Evolutionary conservation across 2,888 invertebrate genomes (phyloP).

Genomic region (Meteorus colon): DNA sequence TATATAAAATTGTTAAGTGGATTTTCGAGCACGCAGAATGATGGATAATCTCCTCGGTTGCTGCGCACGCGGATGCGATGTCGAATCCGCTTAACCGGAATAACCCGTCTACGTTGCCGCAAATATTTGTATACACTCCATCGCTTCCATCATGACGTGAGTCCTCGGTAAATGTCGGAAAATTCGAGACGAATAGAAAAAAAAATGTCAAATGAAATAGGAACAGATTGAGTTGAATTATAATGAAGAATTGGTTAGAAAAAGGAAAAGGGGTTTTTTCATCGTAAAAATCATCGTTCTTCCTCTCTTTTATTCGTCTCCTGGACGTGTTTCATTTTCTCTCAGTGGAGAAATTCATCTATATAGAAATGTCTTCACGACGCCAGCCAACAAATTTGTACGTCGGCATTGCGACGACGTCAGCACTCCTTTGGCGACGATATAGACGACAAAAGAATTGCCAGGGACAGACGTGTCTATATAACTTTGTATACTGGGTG

Average conservation of each 20-base stretch:
- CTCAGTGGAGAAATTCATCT: constrained; percentile 3
- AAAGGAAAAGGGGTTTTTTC: not conserved
- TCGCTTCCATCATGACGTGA: constrained; percentile 1
- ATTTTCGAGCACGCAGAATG: constrained; percentile 16
- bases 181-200: constrained; percentile 25
- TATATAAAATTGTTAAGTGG: not conserved
- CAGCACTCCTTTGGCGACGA: constrained; percentile 20
- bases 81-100: constrained; percentile 36
- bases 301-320: not conserved
- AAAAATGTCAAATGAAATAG: not conserved
- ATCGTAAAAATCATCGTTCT: not conserved
- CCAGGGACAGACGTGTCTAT: constrained; percentile 14
- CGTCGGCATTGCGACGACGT: constrained; percentile 25
- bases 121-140: constrained; percentile 32
- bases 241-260: not conserved
- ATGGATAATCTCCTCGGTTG: constrained; percentile 18
- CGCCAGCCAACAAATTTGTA: constrained; percentile 13
- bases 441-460: constrained; percentile 11
- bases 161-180: not conserved
- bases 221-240: not conserved
- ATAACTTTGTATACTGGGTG: constrained; percentile 7
- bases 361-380: constrained; percentile 5
- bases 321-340: not conserved
- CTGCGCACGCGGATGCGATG: constrained; percentile 9
- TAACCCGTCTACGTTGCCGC: constrained; percentile 30